Percentiles rank a stretch among this genome's conserved stretches.
Conservation (phyloP, 1,140 invertebrate species). For the Dolichoris vasculosae region DNA sequence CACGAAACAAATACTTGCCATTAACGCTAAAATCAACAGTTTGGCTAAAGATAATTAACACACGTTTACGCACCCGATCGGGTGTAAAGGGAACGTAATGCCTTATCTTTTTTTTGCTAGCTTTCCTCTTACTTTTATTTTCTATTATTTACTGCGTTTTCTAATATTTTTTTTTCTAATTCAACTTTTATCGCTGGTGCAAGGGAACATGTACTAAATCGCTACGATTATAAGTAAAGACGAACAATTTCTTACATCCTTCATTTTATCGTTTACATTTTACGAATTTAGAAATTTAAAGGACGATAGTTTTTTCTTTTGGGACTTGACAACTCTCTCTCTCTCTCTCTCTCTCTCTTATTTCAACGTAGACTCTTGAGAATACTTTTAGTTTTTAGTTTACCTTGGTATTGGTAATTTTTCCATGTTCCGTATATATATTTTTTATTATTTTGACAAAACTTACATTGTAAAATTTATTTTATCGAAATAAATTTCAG, state of each 20-base stretch:
- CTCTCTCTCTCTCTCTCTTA: too few relatives aligned
- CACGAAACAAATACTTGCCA: conserved; percentile 80
- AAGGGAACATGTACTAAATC: conserved; percentile 44
- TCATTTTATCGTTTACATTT: not conserved
- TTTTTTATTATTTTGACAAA: conserved; percentile 39
- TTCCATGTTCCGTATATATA: conserved; percentile 14
- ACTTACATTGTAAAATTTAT: conserved; percentile 42
- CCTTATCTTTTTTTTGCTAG: conserved; percentile 64
- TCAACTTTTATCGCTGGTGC: conserved; percentile 42
- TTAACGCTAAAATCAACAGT: conserved; percentile 83
- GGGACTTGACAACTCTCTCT: conserved; percentile 23
- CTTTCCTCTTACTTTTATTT: conserved; percentile 67
- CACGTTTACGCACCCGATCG: conserved; percentile 56
- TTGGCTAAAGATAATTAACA: conserved; percentile 84
- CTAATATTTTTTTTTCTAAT: conserved; percentile 47
- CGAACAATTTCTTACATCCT: not conserved
- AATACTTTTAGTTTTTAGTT: conserved; percentile 36
- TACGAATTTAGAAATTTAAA: not conserved
- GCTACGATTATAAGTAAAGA: not conserved
- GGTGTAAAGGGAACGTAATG: conserved; percentile 57
- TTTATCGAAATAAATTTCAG: conserved; percentile 47
- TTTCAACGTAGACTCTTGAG: not conserved
- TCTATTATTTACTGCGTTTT: conserved; percentile 59
- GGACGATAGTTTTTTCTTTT: conserved; percentile 36
- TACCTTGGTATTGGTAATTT: conserved; percentile 30